Base-by-base conservation (phyloP, 1,140 invertebrate species). In the Drosophila mauritiana region DNA sequence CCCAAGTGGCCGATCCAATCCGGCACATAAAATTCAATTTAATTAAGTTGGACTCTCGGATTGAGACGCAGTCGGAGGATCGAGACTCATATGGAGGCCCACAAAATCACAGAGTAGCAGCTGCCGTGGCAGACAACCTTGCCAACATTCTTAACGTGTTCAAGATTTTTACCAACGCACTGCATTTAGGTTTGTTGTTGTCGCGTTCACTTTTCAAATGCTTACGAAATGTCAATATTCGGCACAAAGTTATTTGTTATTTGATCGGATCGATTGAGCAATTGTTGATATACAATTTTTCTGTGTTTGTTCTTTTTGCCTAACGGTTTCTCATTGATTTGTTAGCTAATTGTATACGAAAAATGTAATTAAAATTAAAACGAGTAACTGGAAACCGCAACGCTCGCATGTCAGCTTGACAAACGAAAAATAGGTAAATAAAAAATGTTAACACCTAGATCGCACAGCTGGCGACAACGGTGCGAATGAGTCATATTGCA, bases 151-250 rank as follows among this genome's bases (percentile, higher is more conserved):
- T 86, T 86, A 77, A 83, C 78, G 72, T 86, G 70, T 77, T 73
- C 69, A 82, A 86, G 76, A 88, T 83, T 79, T 88, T 88, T 80
- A 51, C 57, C 72, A 88, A 83, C 83, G 76, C 84, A 88, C 84
- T 65, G 68, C 73, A 59, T 77, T 62, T 57, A 63, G 51, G 45
- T 49, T 74, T 48, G 55, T 17, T 46, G 27, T 17, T 69, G 63
- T n/a, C 78, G 83, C 83, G 76, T 88, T 88, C 83, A 88, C 83
- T 89, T 89, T 88, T 88, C 72, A 77, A 88, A 77, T 73, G 53
- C 78, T 78, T 78, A 72, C 79, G 75, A 88, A 85, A 76, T 79
- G 75, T 65, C 83, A 88, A 76, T 88, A 88, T 83, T 88, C 65
- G 70, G 75, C 75, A 82, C 83, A 83, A 77, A 83, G 65, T 88